Evolutionary conservation across 2,113 vertebrate species (phyloP).

Genomic region (Entomyzon cyanotis): DNA sequence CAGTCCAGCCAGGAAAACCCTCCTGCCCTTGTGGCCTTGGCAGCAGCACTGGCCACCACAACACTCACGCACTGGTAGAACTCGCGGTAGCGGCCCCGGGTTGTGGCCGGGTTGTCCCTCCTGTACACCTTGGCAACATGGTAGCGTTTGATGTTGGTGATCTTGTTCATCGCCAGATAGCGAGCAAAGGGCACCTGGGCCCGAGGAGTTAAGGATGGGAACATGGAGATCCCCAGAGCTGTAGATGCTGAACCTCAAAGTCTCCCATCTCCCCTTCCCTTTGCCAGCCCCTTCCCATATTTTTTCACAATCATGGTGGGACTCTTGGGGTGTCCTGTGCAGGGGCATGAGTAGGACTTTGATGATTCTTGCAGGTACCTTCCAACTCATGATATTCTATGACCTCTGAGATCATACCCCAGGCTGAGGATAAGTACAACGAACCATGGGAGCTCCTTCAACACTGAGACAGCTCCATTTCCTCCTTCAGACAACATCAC

Average conservation of each 20-base stretch:
- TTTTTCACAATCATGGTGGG: background rate
- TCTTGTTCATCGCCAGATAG: constrained; percentile 95
- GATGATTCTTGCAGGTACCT: accelerated
- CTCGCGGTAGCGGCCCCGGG: constrained; percentile 89
- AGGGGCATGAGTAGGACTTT: background rate
- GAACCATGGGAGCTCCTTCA: background rate
- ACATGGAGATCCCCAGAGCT: accelerated
- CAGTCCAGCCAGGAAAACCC: accelerated
- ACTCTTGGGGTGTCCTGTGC: background rate
- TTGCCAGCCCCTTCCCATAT: background rate
- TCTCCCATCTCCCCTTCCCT: accelerated
- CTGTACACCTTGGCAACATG: constrained; percentile 96
- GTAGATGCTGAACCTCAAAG: background rate
- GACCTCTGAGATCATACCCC: background rate
- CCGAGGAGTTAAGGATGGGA: constrained; percentile 70
- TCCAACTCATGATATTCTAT: background rate
- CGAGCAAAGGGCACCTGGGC: constrained; percentile 94
- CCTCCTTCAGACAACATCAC: background rate
- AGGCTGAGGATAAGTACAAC: accelerated
- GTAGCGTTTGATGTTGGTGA: constrained; percentile 94
- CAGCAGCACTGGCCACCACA: background rate
- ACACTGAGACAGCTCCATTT: background rate
- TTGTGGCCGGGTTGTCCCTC: constrained; percentile 92
- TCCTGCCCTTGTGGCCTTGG: accelerated
- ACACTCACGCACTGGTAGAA: constrained; percentile 96